A percentile compares a stretch with the other conserved stretches of the same genome.
Conservation (phyloP, 2,113 vertebrate genomes). For the Sturnira hondurensis region DNA sequence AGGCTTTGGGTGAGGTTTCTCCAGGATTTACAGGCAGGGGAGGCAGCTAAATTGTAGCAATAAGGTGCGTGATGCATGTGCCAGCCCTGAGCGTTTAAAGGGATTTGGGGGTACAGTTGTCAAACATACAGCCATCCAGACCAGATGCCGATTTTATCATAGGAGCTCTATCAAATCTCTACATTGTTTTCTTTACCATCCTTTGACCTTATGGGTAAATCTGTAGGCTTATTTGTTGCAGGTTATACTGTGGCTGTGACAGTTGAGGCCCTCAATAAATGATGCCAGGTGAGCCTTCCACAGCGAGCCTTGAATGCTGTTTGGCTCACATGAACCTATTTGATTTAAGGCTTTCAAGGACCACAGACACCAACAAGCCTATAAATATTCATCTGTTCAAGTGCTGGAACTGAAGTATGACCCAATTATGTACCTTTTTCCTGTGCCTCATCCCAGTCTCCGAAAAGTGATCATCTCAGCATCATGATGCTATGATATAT, state of each 20-base stretch:
- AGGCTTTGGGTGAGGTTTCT: not conserved
- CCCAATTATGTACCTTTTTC: not conserved
- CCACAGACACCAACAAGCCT: not conserved
- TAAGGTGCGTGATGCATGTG: not conserved
- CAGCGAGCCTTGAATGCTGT: not conserved
- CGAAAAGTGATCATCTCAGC: not conserved
- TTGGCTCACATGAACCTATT: not conserved
- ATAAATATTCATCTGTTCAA: not conserved
- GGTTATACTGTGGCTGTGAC: not conserved
- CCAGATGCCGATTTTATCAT: not conserved
- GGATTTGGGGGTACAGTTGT: not conserved
- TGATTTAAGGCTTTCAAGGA: not conserved
- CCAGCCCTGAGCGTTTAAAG: not conserved
- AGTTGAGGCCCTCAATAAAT: not conserved
- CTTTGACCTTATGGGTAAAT: not conserved
- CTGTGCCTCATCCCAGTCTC: not conserved
- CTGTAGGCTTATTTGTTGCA: not conserved
- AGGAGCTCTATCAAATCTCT: not conserved
- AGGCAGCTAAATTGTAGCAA: not conserved
- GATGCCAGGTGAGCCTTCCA: not conserved
- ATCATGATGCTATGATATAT: too few species aligned
- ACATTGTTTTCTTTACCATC: not conserved
- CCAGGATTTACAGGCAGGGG: not conserved
- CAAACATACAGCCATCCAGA: not conserved
- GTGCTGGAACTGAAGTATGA: not conserved